phyloP scores from a whole-genome alignment of 2,888 invertebrate species.

The Allacma fusca region DNA sequence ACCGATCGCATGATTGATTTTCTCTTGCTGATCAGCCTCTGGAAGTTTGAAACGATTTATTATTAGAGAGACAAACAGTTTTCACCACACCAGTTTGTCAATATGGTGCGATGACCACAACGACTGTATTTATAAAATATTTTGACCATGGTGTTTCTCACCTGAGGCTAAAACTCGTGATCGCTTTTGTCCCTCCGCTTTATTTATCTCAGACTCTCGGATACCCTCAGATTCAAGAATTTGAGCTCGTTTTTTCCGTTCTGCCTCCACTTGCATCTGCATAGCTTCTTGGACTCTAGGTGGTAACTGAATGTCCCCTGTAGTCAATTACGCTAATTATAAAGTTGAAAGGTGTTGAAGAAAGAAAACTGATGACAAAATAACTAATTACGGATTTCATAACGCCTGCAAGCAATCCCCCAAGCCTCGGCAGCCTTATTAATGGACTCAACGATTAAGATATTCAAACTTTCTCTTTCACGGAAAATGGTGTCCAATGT shows the following conservation, averaged over 20 bases:
- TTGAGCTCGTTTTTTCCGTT: constrained; percentile 93
- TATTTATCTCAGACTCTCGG: constrained; percentile 91
- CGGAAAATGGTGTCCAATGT: constrained; percentile 94
- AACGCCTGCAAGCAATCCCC: constrained; percentile 96
- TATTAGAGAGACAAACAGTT: too few species aligned
- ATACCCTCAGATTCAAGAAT: constrained; percentile 97
- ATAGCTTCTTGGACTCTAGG: constrained; percentile 95
- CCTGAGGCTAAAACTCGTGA: constrained; percentile 90
- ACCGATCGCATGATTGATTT: constrained; percentile 91
- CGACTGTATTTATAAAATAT: too few species aligned
- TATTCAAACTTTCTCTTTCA: constrained; percentile 94
- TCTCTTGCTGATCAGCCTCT: constrained; percentile 94
- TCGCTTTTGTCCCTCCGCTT: constrained; percentile 94
- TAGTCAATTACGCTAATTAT: too few species aligned
- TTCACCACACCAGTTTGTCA: too few species aligned
- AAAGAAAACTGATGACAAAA: too few species aligned
- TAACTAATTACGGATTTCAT: constrained; percentile 86
- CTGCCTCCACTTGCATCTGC: constrained; percentile 99
- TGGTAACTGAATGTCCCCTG: constrained; percentile 91
- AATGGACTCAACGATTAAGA: constrained; percentile 92
- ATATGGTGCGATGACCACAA: too few species aligned
- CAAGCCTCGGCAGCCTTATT: constrained; percentile 98
- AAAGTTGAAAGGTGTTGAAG: too few species aligned
- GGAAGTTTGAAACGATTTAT: constrained; percentile 50
- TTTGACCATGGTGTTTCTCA: too few species aligned